These are phyloP conservation scores for Drosophila eugracilis DNA, from an alignment of 1,140 invertebrate genomes.

Conservation along the genomic window DNA sequence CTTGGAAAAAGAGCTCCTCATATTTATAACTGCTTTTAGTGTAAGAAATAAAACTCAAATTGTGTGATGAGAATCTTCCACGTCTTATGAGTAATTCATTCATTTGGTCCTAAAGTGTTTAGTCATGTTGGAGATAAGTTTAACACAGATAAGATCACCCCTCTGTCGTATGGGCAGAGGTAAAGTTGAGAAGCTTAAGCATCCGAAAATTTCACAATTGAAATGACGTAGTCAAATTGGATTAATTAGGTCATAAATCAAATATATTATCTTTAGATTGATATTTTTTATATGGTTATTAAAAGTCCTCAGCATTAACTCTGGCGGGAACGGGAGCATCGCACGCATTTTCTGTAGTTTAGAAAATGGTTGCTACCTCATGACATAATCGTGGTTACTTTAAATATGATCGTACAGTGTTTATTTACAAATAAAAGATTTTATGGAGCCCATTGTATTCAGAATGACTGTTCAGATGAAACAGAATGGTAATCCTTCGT, in stretches of 20 bases:
- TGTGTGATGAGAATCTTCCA: constrained; percentile 19
- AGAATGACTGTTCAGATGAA: too few species aligned
- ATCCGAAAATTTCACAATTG: constrained; percentile 43
- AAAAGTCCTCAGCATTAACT: too few species aligned
- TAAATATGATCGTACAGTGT: background rate
- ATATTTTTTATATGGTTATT: too few species aligned
- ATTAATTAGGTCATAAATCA: background rate
- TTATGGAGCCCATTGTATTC: too few species aligned
- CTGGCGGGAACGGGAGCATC: background rate
- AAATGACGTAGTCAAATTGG: constrained; percentile 36
- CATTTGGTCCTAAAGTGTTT: constrained; percentile 27
- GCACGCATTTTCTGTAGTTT: background rate
- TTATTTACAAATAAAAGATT: too few species aligned
- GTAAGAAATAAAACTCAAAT: constrained; percentile 22
- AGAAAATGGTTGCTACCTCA: constrained; percentile 18
- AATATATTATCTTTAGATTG: background rate
- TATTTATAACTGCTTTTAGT: constrained; percentile 44
- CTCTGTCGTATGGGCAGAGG: constrained; percentile 26
- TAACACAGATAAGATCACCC: constrained; percentile 35
- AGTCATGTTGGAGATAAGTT: constrained; percentile 33
- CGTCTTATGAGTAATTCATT: constrained; percentile 39
- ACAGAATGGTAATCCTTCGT: too few species aligned
- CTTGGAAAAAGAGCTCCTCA: constrained; percentile 1
- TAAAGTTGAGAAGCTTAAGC: constrained; percentile 9
- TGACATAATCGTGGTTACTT: background rate